Evolutionary conservation across 2,888 invertebrate genomes (phyloP), one percentile per base, ranked within the genome.

Genomic region (Diarsia mendica): DNA sequence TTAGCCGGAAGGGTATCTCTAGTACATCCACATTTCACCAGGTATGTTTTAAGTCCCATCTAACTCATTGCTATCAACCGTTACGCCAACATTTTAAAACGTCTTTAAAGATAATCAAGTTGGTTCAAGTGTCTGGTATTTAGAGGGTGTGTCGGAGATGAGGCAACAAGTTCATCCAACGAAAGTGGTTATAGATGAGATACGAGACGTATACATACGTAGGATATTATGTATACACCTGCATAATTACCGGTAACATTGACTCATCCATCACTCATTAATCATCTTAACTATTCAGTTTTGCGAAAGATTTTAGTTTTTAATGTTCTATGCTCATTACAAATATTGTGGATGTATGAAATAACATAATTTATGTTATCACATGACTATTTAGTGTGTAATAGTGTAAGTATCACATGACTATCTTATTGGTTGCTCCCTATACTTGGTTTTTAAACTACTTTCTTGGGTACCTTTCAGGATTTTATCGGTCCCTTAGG

Each of bases 241-340:
- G 48, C 46, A 67, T 79, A 77, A 82, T 79, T 67, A 72, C 60
- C 23, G 20, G 46, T 75, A 77, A 77, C 67, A 82, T 85, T 76
- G 77, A 76, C 70, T 72, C 77, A 75, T 79, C 85, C 77, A 75
- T 79, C 85, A 69, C 33, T 44, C 80, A 77, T 77, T n/a, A 77
- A 86, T 81, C 72, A 75, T 53, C 20, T 11, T 63, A 67, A 73
- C 28, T 61, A 23, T 44, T n/a, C 15, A 23, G 64, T 28, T 75
- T 82, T 79, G 55, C 58, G 65, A 80, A 79, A 82, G 73, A 49
- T 51, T 23, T 58, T n/a, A 15, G 3, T 65, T 44, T 65, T 20
- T 11, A 15, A 18, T n/a, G 20, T 63, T 67, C 15, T 18, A 69
- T 11, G 23, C 23, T 70, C n/a, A 51, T 71, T 1, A 33, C 28